phyloP scores from a whole-genome alignment of 2,797 vertebrate genomes.

The Channallabes apus region DNA sequence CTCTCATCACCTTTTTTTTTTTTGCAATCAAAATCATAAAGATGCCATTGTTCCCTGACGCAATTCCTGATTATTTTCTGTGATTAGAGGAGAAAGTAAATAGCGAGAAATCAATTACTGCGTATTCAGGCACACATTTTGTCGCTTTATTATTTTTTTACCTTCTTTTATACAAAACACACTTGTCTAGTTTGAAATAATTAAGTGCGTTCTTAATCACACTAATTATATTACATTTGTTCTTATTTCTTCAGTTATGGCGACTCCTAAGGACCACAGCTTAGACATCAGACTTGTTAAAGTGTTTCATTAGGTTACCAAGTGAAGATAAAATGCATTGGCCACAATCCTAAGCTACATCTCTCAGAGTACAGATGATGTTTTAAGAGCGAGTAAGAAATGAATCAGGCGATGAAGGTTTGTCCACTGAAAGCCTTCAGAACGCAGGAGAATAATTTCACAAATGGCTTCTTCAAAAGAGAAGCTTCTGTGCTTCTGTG shows the following conservation, averaged over 20 bases:
- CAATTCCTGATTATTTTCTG: conserved; percentile 68
- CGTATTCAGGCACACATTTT: conserved; percentile 59
- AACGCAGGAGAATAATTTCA: background rate
- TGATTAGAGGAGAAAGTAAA: conserved; percentile 72
- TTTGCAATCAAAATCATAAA: conserved; percentile 39
- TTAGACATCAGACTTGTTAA: background rate
- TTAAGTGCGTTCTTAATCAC: conserved; percentile 62
- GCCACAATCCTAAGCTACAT: background rate
- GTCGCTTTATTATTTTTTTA: conserved; percentile 45
- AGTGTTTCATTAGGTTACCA: conserved; percentile 3
- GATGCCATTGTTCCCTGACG: conserved; percentile 59
- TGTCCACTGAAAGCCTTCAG: background rate
- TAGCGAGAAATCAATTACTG: conserved; percentile 66
- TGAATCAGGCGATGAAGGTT: background rate
- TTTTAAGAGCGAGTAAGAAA: background rate
- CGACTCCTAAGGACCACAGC: background rate
- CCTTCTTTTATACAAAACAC: conserved; percentile 58
- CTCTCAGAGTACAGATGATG: background rate
- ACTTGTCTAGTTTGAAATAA: conserved; percentile 65
- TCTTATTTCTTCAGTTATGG: conserved; percentile 55
- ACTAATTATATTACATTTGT: conserved; percentile 55
- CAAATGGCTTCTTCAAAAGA: background rate
- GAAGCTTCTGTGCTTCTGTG: background rate
- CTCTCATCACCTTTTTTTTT: conserved; percentile 30
- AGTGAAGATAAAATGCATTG: background rate